phyloP scores from a whole-genome alignment of 1,140 invertebrate species.

The Papilio aristodemus region DNA sequence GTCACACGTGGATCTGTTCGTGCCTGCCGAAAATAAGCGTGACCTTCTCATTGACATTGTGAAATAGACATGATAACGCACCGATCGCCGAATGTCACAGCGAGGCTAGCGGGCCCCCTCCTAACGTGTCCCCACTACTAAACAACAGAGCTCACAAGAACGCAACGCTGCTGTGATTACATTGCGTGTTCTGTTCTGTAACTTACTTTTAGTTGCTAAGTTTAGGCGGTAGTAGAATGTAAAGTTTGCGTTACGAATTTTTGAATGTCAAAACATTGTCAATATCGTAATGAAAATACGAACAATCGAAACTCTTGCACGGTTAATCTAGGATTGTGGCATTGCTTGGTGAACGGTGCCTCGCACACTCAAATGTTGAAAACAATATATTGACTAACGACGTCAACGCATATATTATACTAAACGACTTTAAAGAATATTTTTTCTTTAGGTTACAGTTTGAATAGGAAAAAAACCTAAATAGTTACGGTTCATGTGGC shows the following conservation, averaged over 20 bases:
- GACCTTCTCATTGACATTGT: constrained; percentile 81
- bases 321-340: constrained; percentile 41
- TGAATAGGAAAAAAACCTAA: neutral
- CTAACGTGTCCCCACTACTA: constrained; percentile 54
- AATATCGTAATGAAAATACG: constrained; percentile 46
- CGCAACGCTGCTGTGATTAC: constrained; percentile 51
- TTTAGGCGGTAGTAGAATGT: neutral
- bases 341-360: constrained; percentile 34
- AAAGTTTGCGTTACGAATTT: constrained; percentile 3
- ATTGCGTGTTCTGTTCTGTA: constrained; percentile 52
- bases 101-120: constrained; percentile 73
- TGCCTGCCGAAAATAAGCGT: constrained; percentile 67
- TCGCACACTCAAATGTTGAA: constrained; percentile 16
- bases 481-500: too few relatives aligned
- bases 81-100: constrained; percentile 74
- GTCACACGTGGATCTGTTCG: constrained; percentile 52
- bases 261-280: constrained; percentile 21
- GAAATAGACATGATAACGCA: constrained; percentile 79
- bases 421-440: neutral
- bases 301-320: constrained; percentile 44
- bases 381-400: constrained; percentile 23
- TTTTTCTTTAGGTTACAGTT: neutral
- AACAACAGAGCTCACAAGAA: constrained; percentile 44
- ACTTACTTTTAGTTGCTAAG: constrained; percentile 4
- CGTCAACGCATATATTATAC: constrained; percentile 6